Conservation (phyloP, 1,140 invertebrate species). For the Solenopsis invicta region DNA sequence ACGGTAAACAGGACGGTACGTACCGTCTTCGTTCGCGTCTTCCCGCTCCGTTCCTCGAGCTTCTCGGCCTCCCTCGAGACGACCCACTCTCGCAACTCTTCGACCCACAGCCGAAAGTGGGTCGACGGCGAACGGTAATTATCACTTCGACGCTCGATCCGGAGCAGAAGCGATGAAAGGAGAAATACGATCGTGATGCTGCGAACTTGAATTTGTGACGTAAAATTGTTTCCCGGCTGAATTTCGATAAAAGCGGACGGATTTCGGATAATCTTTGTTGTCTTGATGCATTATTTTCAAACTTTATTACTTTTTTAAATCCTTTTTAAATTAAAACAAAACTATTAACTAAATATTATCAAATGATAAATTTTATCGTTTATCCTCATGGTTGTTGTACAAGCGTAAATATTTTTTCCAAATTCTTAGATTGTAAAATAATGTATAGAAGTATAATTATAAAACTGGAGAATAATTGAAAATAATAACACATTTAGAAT, state of each 20-base stretch:
- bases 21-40: constrained; percentile 12
- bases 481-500: no score
- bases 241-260: not conserved
- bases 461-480: no score
- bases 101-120: constrained; percentile 43
- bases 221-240: not conserved
- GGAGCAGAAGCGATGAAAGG: not conserved
- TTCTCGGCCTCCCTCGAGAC: not conserved
- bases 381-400: not conserved
- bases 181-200: not conserved
- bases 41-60: not conserved
- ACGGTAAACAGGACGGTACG: constrained; percentile 38
- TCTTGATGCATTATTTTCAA: not conserved
- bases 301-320: not conserved
- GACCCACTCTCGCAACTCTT: constrained; percentile 44
- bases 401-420: not conserved
- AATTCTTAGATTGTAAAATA: not conserved
- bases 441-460: not conserved
- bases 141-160: constrained; percentile 35
- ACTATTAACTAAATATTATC: not conserved
- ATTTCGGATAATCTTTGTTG: no score
- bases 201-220: not conserved
- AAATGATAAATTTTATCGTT: not conserved
- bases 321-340: not conserved
- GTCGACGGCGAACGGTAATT: constrained; percentile 50